Percentiles rank a stretch among this genome's conserved stretches.
These are phyloP conservation scores for Stramonita haemastoma DNA, from an alignment of 2,888 invertebrate genomes.

Conservation along the genomic window DNA sequence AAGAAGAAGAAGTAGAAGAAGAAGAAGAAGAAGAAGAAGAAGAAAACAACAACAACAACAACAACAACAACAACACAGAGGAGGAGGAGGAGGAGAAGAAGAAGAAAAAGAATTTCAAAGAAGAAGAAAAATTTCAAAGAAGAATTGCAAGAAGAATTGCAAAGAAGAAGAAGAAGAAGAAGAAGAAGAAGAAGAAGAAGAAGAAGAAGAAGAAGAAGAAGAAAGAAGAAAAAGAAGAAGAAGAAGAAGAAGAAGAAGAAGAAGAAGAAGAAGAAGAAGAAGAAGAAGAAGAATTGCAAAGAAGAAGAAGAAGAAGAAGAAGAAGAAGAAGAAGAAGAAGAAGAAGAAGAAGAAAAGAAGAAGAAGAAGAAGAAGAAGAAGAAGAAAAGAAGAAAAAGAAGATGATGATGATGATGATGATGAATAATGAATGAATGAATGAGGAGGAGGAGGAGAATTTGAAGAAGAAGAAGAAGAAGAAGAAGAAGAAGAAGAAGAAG, in stretches of 20 bases:
- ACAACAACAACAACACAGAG: neutral
- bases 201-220: neutral
- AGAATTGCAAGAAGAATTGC: neutral
- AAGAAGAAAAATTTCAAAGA: neutral
- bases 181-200: neutral
- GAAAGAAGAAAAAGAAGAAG: neutral
- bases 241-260: neutral
- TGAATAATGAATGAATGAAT: neutral
- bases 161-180: neutral
- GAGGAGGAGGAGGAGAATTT: neutral
- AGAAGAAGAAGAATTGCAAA: too few relatives aligned
- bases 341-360: slow-evolving; percentile 24
- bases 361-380: neutral
- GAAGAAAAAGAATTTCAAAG: neutral
- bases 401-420: neutral
- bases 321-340: neutral
- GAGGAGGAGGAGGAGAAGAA: neutral
- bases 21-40: neutral
- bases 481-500: neutral
- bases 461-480: neutral
- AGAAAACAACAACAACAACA: neutral
- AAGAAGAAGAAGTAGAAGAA: neutral
- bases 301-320: neutral
- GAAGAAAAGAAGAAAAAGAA: neutral
- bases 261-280: neutral